Base-by-base conservation (phyloP, 1,140 invertebrate genomes). In the Acyrthosiphon pisum region DNA sequence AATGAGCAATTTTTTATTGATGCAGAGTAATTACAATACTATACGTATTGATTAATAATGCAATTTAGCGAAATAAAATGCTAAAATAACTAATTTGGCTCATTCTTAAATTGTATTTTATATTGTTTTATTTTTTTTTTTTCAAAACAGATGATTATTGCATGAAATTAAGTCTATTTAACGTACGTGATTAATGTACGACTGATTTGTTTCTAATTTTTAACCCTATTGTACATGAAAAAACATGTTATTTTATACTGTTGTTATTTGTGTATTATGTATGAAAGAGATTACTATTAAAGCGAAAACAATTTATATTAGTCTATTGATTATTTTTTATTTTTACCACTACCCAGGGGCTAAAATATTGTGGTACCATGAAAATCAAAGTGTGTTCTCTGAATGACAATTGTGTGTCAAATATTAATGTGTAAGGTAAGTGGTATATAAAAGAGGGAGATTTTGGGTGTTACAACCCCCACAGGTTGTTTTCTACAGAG, bases 231-330 rank as follows among this genome's bases (percentile, higher is more conserved):
- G 26, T 83, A 83, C 60, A 76, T 76, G 46, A 35, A 91, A 92
- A 91, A 92, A 48, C 90, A 48, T 92, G 90, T 92, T 92, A 92
- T 92, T 92, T 92, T 92, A 83, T 92, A 92, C 90, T 92, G 90
- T 92, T 92, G 90, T 92, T 92, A 92, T 92, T 92, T 92, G 76
- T 92, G 90, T 81, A 92, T 81, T 92, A 50, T 81, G 60, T 91
- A 91, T 30, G 68, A 81, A 35, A 83, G 37, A 92, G n/a, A 92
- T 46, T 91, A 91, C 68, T 83, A 92, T 81, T 92, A 83, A 92
- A 92, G 90, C n/a, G 30, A 92, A 92, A 50, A 92, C 22, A 83
- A 92, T 83, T n/a, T 83, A 50, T 81, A 81, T 60, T 41, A 60
- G 53, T 44, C 22, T 60, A 48, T 50, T 68, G n/a, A 68, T 68